A percentile compares a stretch with the other conserved stretches of the same genome.
phyloP scores from a whole-genome alignment of 2,888 invertebrate species.

The Philonicus albiceps region DNA sequence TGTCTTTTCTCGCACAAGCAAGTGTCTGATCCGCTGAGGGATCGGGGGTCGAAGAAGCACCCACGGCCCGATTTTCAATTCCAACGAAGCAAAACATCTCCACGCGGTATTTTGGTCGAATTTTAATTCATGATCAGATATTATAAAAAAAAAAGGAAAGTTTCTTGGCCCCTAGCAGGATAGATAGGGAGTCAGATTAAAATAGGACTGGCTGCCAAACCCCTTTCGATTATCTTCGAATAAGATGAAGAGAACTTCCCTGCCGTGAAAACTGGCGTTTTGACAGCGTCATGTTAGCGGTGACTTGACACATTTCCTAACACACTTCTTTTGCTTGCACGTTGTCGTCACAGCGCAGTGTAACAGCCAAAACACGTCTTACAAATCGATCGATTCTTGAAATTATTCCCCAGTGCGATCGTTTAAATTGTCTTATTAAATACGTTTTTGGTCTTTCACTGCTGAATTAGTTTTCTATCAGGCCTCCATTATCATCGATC shows the following conservation, averaged over 20 bases:
- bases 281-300: constrained; percentile 51
- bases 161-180: constrained; percentile 6
- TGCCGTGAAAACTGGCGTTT: constrained; percentile 49
- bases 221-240: constrained; percentile 22
- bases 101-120: constrained; percentile 20
- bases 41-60: constrained; percentile 7
- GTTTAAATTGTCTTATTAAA: constrained; percentile 45
- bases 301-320: constrained; percentile 50
- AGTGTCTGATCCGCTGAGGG: not conserved
- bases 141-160: not conserved
- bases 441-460: constrained; percentile 20
- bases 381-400: constrained; percentile 47
- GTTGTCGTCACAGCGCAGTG: constrained; percentile 10
- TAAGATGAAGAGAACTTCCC: constrained; percentile 38
- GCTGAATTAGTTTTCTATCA: constrained; percentile 1
- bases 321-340: constrained; percentile 45
- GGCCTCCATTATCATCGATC: constrained; percentile 38
- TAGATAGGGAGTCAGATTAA: not conserved
- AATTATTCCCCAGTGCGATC: constrained; percentile 47
- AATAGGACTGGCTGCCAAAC: constrained; percentile 42
- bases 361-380: constrained; percentile 16
- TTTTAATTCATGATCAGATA: constrained; percentile 46
- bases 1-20: constrained; percentile 9
- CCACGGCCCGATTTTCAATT: constrained; percentile 11
- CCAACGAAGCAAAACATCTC: not conserved